These are phyloP conservation scores for Passer montanus DNA, from an alignment of 2,113 vertebrate species.

Conservation along the genomic window DNA sequence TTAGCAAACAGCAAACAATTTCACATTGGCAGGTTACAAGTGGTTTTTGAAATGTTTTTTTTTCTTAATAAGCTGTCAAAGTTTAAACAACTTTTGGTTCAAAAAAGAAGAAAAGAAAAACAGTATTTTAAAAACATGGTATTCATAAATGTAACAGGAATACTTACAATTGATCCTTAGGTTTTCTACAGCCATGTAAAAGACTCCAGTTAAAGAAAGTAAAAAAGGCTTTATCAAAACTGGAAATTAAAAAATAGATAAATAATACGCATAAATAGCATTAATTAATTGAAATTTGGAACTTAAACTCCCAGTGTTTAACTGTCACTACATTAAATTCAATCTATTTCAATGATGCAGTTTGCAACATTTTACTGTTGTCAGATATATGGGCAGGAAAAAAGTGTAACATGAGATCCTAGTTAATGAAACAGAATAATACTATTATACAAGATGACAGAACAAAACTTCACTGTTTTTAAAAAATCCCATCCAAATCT, in stretches of 20 bases:
- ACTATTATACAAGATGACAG: neutral
- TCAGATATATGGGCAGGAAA: neutral
- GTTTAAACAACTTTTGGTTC: neutral
- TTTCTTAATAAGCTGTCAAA: neutral
- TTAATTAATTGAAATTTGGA: neutral
- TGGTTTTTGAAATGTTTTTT: neutral
- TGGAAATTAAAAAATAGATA: neutral
- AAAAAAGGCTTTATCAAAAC: neutral
- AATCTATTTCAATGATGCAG: neutral
- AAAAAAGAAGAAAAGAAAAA: neutral
- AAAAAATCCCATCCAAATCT: neutral
- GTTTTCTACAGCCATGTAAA: conserved; percentile 95
- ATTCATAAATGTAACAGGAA: neutral
- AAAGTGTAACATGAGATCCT: neutral
- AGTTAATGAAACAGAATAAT: neutral
- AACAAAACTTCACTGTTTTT: neutral
- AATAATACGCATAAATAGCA: neutral
- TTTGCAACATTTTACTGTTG: neutral
- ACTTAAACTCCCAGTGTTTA: neutral
- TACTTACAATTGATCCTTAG: conserved; percentile 97
- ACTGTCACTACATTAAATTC: neutral
- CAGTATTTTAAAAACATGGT: neutral
- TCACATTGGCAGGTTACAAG: neutral
- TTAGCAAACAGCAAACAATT: neutral
- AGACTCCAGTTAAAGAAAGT: conserved; percentile 80